Percentiles rank a stretch among this genome's conserved stretches.
phyloP scores from a whole-genome alignment of 2,113 vertebrate species.

The Cinclus mexicanus region DNA sequence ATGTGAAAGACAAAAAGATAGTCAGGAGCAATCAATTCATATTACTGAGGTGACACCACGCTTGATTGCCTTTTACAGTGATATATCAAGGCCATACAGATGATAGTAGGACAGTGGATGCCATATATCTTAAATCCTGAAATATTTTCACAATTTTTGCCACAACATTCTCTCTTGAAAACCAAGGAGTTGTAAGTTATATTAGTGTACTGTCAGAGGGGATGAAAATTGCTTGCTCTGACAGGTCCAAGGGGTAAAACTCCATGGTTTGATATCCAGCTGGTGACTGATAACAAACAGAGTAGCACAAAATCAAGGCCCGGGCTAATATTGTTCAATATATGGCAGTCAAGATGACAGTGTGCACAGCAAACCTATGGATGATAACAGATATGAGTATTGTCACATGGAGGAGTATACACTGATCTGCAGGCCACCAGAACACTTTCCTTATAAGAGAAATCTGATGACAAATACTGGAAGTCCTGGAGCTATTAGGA shows the following conservation, averaged over 20 bases:
- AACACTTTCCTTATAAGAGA: background rate
- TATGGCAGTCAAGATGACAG: accelerated
- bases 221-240: background rate
- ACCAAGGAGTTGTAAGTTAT: background rate
- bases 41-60: background rate
- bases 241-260: background rate
- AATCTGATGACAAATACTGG: background rate
- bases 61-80: background rate
- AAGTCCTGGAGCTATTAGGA: background rate
- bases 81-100: background rate
- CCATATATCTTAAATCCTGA: background rate
- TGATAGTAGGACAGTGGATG: background rate
- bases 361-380: background rate
- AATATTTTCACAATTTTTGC: background rate
- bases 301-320: background rate
- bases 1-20: background rate
- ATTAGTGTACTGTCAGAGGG: background rate
- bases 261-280: background rate
- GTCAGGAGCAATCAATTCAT: background rate
- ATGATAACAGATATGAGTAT: background rate
- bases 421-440: background rate
- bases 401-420: accelerated
- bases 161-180: background rate
- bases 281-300: background rate
- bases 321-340: background rate